Evolutionary conservation across 2,888 invertebrate genomes (phyloP).

Genomic region (Selenia dentaria): DNA sequence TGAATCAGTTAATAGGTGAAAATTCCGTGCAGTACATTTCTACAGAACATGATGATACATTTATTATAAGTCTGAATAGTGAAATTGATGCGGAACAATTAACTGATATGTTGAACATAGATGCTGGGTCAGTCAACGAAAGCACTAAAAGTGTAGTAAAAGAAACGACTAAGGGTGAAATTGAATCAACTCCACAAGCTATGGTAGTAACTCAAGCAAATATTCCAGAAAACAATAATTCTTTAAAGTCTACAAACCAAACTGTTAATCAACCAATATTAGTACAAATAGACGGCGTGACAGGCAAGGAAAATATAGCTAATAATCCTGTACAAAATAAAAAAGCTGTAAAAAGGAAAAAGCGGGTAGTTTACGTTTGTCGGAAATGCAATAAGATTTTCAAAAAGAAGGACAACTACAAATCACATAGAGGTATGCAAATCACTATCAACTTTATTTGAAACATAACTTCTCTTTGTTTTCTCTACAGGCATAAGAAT

Average conservation of each 20-base stretch:
- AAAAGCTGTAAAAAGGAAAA: slow-evolving; percentile 41
- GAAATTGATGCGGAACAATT: slow-evolving; percentile 75
- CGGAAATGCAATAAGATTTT: slow-evolving; percentile 68
- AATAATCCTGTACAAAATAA: slow-evolving; percentile 6
- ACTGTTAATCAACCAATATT: slow-evolving; percentile 1
- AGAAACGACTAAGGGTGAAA: slow-evolving; percentile 4
- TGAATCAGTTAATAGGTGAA: slow-evolving; percentile 77
- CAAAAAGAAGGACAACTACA: slow-evolving; percentile 68
- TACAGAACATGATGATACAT: slow-evolving; percentile 77
- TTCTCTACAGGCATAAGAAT: too few species aligned
- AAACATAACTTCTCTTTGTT: too few species aligned
- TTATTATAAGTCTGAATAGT: slow-evolving; percentile 75
- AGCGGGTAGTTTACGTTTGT: slow-evolving; percentile 55
- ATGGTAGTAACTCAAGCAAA: slow-evolving; percentile 7
- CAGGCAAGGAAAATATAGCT: slow-evolving; percentile 14
- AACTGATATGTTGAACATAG: slow-evolving; percentile 75
- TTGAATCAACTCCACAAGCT: slow-evolving; percentile 1
- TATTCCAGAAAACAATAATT: not conserved
- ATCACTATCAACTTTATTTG: too few species aligned
- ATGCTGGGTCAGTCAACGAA: slow-evolving; percentile 38
- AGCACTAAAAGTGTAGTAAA: slow-evolving; percentile 40
- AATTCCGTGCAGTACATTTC: slow-evolving; percentile 77
- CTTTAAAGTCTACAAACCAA: not conserved
- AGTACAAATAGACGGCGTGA: slow-evolving; percentile 6
- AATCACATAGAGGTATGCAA: slow-evolving; percentile 72